These are phyloP conservation scores for Solenopsis invicta DNA, from an alignment of 1,140 invertebrate species.

Conservation along the genomic window DNA sequence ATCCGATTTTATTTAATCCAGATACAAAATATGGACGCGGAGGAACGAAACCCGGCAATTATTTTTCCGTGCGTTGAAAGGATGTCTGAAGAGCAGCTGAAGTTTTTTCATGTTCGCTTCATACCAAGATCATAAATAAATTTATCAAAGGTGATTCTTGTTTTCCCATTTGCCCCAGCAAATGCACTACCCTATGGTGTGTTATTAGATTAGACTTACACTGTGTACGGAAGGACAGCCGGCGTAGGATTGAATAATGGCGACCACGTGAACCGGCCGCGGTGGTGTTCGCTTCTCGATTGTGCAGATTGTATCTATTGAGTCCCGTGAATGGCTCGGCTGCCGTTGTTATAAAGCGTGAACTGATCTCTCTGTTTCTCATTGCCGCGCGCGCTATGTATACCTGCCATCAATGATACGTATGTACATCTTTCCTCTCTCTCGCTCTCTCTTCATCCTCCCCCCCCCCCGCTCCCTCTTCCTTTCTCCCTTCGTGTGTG, in stretches of 20 bases:
- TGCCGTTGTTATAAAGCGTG: conserved; percentile 58
- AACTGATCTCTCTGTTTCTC: conserved; percentile 57
- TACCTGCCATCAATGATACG: conserved; percentile 18
- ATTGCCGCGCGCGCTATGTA: conserved; percentile 6
- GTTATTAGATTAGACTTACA: conserved; percentile 49
- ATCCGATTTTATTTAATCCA: background rate
- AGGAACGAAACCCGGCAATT: background rate
- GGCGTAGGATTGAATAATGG: conserved; percentile 55
- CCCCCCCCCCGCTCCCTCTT: background rate
- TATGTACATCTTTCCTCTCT: background rate
- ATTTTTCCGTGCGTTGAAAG: conserved; percentile 13
- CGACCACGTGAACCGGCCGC: conserved; percentile 53
- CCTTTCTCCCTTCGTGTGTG: background rate
- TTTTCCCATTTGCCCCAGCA: conserved; percentile 5
- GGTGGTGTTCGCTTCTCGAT: conserved; percentile 54
- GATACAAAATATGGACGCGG: background rate
- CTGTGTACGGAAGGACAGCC: conserved; percentile 27
- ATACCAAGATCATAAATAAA: background rate
- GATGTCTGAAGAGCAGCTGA: background rate
- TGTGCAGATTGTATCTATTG: conserved; percentile 71
- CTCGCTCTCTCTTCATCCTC: background rate
- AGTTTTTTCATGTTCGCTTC: conserved; percentile 12
- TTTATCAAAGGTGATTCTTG: conserved; percentile 39
- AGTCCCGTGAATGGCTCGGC: conserved; percentile 70
- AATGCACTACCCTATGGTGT: background rate